phyloP scores from a whole-genome alignment of 35 echinoderm and acorn worm genomes.

The Strongylocentrotus purpuratus region DNA sequence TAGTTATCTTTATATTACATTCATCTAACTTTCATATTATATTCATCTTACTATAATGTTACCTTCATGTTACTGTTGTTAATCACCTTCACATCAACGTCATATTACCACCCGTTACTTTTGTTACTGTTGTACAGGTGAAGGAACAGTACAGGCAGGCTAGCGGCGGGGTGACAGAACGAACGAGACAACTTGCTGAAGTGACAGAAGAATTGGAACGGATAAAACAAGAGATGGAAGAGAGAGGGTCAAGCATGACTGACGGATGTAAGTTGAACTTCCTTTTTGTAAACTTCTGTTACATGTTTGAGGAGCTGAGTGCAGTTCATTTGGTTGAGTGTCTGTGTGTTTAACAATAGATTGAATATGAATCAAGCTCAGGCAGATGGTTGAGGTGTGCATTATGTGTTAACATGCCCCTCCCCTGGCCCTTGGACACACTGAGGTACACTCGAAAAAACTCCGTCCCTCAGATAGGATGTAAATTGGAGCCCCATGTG shows the following conservation, averaged over 20 bases:
- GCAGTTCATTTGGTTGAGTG: too few species aligned
- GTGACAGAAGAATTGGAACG: constrained; percentile 94
- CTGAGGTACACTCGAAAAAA: too few species aligned
- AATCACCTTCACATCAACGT: background rate
- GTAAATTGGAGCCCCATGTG: too few species aligned
- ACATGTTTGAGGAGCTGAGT: too few species aligned
- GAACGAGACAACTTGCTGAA: constrained; percentile 80
- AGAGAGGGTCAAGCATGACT: constrained; percentile 96
- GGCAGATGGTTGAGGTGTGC: too few species aligned
- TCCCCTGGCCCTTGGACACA: too few species aligned
- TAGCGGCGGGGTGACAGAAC: constrained; percentile 92
- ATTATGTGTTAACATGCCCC: too few species aligned
- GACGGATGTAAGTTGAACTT: constrained; percentile 88
- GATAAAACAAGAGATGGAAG: constrained; percentile 95
- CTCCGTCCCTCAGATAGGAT: too few species aligned
- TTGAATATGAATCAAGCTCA: too few species aligned
- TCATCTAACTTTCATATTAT: background rate
- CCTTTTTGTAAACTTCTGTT: background rate
- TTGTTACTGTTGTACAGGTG: constrained; percentile 47
- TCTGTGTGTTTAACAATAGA: too few species aligned
- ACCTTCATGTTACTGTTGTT: background rate
- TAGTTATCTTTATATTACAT: too few species aligned
- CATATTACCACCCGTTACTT: background rate
- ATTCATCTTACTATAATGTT: background rate
- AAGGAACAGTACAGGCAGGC: constrained; percentile 98